Evolutionary conservation across 2,888 invertebrate species (phyloP).

Genomic region (Tetragonisca angustula): DNA sequence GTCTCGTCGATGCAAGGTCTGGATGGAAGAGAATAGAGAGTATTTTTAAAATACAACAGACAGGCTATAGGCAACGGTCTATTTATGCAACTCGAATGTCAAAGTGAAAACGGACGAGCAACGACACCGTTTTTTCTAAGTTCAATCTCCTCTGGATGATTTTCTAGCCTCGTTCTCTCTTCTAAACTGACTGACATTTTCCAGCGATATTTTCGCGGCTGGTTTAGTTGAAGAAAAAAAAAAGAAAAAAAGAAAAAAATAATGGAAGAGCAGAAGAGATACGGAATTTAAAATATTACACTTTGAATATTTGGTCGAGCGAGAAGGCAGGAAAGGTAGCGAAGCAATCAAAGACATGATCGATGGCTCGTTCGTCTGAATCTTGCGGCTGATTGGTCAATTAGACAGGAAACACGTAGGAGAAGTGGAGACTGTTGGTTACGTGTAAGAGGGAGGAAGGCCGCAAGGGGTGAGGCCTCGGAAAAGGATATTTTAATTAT

Average conservation of each 20-base stretch:
- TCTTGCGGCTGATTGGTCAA: conserved; percentile 83
- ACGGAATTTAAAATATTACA: too few species aligned
- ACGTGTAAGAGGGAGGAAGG: conserved; percentile 43
- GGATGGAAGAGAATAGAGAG: conserved; percentile 27
- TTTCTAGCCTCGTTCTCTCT: too few species aligned
- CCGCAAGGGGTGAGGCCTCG: conserved; percentile 69
- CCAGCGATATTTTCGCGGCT: background rate
- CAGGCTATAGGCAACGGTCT: conserved; percentile 9
- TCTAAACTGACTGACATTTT: background rate
- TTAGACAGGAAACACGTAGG: conserved; percentile 83
- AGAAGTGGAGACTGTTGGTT: conserved; percentile 73
- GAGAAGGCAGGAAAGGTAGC: conserved; percentile 42
- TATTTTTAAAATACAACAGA: conserved; percentile 22
- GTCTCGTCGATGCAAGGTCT: background rate
- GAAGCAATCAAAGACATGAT: conserved; percentile 80
- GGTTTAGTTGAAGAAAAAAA: too few species aligned
- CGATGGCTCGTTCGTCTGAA: conserved; percentile 82
- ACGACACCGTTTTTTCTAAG: background rate
- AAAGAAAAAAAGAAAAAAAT: too few species aligned
- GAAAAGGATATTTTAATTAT: conserved; percentile 83
- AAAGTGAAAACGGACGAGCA: conserved; percentile 19
- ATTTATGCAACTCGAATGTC: conserved; percentile 18
- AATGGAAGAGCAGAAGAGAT: too few species aligned
- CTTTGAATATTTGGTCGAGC: conserved; percentile 4
- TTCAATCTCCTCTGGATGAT: background rate